Evolutionary conservation across 2,797 vertebrate species (phyloP), one percentile per base, ranked within the genome.

Genomic region (Tolypeutes matacus): DNA sequence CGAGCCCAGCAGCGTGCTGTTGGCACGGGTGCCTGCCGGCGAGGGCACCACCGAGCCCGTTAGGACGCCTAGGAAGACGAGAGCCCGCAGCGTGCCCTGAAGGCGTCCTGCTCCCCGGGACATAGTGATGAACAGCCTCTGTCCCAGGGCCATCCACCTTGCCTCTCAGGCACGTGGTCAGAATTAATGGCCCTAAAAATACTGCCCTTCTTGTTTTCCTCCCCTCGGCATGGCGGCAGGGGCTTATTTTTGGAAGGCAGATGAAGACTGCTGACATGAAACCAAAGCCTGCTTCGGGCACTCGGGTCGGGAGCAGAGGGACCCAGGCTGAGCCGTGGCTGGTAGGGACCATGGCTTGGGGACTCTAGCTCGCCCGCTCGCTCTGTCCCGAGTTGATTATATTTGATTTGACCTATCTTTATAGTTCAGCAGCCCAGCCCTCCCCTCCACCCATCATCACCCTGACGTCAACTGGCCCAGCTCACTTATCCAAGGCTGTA

Each of bases 181-280:
- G 98, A 99, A 99, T 99, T 99, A 99, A 99, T 99, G 99, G 98
- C 99, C 99, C 99, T 99, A 99, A 99, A 99, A 99, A 99, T 99
- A 99, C 99, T 99, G 93, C 99, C 98, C 99, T 98, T 99, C 99
- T 99, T 99, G 99, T 99, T 99, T 99, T 99, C 98, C 99, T 99
- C 98, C 98, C 99, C 99, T 99, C 99, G 98, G 99, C 99, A 99
- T 99, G 99, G 99, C 98, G 99, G 99, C 98, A 98, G 98, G 97
- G 98, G 99, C 99, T 99, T 99, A 99, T 99, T 99, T 99, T 99
- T 98, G 99, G 99, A 99, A 99, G 98, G 98, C 99, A 97, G 99
- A 98, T 98, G 98, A 98, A 98, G 98, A 98, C 98, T 98, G 98
- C 98, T 99, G 99, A 99, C 99, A 99, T 99, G 99, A 99, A 99